phyloP scores from a whole-genome alignment of 2,888 invertebrate genomes.

The Andrena flavipes region DNA sequence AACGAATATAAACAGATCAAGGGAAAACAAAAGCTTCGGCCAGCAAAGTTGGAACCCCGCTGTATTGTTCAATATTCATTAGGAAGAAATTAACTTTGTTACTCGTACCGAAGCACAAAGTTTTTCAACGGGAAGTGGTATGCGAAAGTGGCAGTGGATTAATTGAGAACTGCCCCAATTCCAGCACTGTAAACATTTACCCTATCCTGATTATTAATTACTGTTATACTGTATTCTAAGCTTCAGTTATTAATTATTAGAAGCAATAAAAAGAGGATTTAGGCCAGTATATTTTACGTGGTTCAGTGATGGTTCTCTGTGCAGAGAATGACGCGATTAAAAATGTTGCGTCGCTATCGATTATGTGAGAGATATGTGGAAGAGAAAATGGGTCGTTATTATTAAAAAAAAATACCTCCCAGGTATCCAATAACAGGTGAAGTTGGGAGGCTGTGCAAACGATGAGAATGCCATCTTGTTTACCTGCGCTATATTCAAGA shows the following conservation, averaged over 20 bases:
- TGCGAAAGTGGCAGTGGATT: slow-evolving; percentile 4
- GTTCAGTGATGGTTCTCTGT: not conserved
- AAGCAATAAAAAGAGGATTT: not conserved
- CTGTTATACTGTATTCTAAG: not conserved
- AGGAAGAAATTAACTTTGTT: slow-evolving; percentile 28
- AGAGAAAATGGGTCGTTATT: not conserved
- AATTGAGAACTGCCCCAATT: slow-evolving; percentile 21
- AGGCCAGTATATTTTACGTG: too few species aligned
- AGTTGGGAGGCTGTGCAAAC: slow-evolving; percentile 10
- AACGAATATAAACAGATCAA: slow-evolving; percentile 5
- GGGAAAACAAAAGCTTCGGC: slow-evolving; percentile 29
- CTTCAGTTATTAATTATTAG: not conserved
- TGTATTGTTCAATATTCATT: slow-evolving; percentile 49
- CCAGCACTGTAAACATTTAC: slow-evolving; percentile 13
- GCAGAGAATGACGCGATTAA: not conserved
- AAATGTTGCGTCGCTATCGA: not conserved
- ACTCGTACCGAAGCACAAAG: slow-evolving; percentile 22
- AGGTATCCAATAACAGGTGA: not conserved
- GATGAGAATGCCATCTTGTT: slow-evolving; percentile 5
- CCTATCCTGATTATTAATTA: not conserved
- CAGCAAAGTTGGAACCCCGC: slow-evolving; percentile 17
- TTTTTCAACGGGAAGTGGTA: slow-evolving; percentile 4
- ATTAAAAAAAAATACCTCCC: not conserved
- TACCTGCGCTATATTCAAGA: not conserved
- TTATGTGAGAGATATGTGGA: too few species aligned